A percentile compares a stretch with the other conserved stretches of the same genome.
Conservation (phyloP, 1,140 invertebrate genomes). For the Psilanteris sp. region DNA sequence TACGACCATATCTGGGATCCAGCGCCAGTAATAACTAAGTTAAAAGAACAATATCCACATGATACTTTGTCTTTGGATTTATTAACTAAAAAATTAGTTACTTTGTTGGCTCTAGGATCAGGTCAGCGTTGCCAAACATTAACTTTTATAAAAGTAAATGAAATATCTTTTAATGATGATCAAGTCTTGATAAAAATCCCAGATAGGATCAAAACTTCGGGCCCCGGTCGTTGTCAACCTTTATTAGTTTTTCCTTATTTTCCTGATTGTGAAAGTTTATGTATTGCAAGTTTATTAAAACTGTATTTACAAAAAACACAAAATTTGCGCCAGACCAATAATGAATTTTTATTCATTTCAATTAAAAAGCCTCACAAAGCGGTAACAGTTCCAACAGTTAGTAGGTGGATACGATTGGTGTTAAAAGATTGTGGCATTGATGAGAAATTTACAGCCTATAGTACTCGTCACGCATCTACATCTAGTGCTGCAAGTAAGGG, state of each 20-base stretch:
- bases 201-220: constrained; percentile 6
- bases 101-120: no score
- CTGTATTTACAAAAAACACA: background rate
- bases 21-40: constrained; percentile 9
- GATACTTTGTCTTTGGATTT: background rate
- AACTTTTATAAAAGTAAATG: no score
- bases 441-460: background rate
- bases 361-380: background rate
- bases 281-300: background rate
- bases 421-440: background rate
- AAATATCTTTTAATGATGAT: no score
- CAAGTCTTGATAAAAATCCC: no score
- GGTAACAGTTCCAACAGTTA: background rate
- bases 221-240: constrained; percentile 3
- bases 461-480: background rate
- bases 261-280: background rate
- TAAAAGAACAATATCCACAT: background rate
- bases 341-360: background rate
- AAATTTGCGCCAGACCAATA: no score
- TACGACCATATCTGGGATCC: constrained; percentile 64
- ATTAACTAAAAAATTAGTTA: constrained; percentile 1
- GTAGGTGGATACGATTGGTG: background rate
- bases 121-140: no score
- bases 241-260: constrained; percentile 6
- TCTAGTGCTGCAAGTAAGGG: background rate